A percentile compares a stretch with the other conserved stretches of the same genome.
Conservation (phyloP, 2,113 vertebrate species). For the Megaceryle torquata region DNA sequence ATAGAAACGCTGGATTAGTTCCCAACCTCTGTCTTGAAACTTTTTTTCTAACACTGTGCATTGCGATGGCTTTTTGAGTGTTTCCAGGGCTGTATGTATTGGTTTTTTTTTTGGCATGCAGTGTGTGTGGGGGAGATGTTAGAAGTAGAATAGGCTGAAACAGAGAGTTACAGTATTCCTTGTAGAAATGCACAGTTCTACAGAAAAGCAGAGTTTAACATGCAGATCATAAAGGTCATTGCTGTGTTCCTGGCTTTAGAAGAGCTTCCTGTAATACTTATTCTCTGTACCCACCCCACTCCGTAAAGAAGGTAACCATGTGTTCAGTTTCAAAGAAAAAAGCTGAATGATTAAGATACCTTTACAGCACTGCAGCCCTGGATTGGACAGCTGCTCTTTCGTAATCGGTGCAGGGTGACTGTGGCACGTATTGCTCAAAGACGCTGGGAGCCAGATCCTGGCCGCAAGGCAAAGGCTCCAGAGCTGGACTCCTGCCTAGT, state of each 20-base stretch:
- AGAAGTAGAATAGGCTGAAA: not conserved
- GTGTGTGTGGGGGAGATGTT: not conserved
- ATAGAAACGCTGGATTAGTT: not conserved
- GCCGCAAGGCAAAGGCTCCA: not conserved
- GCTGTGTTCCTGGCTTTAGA: not conserved
- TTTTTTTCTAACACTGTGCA: not conserved
- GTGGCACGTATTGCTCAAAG: not conserved
- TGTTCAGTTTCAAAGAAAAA: not conserved
- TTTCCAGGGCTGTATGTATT: not conserved
- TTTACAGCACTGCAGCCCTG: not conserved
- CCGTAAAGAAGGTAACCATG: not conserved
- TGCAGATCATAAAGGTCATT: not conserved
- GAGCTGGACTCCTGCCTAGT: not conserved
- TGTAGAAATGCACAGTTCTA: not conserved
- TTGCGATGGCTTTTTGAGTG: not conserved
- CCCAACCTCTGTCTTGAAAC: not conserved
- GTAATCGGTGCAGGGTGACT: rapidly evolving
- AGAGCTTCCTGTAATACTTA: not conserved
- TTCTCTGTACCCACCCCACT: not conserved
- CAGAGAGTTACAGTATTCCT: not conserved
- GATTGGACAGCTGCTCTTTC: not conserved
- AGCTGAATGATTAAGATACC: not conserved
- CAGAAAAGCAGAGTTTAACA: not conserved
- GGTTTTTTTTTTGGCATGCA: not conserved
- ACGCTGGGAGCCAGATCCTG: rapidly evolving